These are phyloP conservation scores for Streptopelia turtur DNA, from an alignment of 2,797 vertebrate genomes.

Conservation along the genomic window DNA sequence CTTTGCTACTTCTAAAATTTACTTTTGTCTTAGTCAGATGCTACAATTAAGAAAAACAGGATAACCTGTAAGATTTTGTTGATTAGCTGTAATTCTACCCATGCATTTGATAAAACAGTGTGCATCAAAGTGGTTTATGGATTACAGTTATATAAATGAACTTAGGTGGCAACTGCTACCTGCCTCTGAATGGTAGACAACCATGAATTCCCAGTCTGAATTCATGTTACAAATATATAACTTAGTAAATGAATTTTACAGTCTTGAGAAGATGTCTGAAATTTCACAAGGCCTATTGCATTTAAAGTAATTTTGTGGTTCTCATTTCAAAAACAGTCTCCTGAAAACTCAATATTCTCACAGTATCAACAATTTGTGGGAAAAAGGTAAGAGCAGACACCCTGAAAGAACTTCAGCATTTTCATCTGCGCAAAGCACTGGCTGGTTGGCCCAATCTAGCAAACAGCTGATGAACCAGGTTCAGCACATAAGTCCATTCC, in stretches of 20 bases:
- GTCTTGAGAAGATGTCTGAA: background rate
- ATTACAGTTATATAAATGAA: background rate
- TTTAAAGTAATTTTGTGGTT: background rate
- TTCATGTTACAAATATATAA: background rate
- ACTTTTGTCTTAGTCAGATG: background rate
- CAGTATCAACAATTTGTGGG: background rate
- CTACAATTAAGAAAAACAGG: background rate
- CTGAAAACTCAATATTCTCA: background rate
- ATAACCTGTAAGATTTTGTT: background rate
- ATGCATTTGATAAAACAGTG: background rate
- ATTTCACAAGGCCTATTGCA: background rate
- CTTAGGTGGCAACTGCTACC: background rate
- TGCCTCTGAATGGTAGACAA: background rate
- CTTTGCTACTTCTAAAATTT: background rate
- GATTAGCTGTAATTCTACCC: background rate
- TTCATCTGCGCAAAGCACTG: background rate
- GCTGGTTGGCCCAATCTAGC: background rate
- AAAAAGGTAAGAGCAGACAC: background rate
- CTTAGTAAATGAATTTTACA: background rate
- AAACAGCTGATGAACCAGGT: background rate
- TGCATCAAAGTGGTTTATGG: background rate
- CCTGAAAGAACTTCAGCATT: background rate
- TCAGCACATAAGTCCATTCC: background rate
- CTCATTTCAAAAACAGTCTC: background rate
- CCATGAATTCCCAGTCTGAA: background rate